Evolutionary conservation across 2,113 vertebrate genomes (phyloP).

Genomic region (Chaetorhynchus papuensis): DNA sequence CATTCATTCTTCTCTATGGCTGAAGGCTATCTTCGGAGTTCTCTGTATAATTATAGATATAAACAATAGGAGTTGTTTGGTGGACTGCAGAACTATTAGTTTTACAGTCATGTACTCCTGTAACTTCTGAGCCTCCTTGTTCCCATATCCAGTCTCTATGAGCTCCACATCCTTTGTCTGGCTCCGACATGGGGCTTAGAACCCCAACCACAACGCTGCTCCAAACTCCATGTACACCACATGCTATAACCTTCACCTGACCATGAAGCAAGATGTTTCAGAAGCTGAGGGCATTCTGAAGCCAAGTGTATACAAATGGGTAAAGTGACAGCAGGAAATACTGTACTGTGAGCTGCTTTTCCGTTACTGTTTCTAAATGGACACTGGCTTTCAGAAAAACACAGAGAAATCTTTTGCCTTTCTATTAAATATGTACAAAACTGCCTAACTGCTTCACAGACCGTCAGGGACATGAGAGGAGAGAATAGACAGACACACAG

Average conservation of each 20-base stretch:
- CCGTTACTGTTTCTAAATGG: not conserved
- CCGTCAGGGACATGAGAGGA: not conserved
- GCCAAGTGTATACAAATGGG: not conserved
- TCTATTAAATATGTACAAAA: not conserved
- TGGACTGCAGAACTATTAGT: not conserved
- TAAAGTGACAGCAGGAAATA: not conserved
- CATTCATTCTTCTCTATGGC: not conserved
- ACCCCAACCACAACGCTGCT: not conserved
- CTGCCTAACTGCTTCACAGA: not conserved
- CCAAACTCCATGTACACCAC: not conserved
- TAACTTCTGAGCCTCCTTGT: not conserved
- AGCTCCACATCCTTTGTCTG: not conserved
- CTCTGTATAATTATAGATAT: not conserved
- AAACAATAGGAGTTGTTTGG: not conserved
- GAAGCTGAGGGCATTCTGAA: not conserved
- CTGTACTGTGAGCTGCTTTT: not conserved
- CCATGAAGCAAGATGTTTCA: not conserved
- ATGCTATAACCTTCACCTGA: too few species aligned
- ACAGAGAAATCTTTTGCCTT: too few species aligned
- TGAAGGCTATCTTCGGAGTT: not conserved
- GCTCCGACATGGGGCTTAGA: not conserved
- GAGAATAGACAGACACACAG: not conserved
- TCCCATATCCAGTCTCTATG: not conserved
- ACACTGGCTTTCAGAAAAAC: not conserved
- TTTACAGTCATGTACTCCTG: not conserved